Percentiles rank a stretch among this genome's conserved stretches.
Conservation (phyloP, 2,113 vertebrate species). For the Anthoscopus minutus region DNA sequence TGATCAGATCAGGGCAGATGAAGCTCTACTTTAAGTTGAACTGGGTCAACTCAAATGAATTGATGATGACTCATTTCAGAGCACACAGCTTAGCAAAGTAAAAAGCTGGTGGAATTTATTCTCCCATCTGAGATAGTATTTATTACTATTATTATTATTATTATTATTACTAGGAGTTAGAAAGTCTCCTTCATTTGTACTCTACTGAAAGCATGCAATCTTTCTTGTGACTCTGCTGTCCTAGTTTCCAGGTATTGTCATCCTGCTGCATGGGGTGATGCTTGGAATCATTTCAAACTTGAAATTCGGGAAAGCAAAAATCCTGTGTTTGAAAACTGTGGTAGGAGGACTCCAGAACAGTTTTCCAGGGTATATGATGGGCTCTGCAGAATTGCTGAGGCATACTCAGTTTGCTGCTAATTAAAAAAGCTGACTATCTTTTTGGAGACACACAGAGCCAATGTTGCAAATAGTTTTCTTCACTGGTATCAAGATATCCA, state of each 20-base stretch:
- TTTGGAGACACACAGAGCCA: background rate
- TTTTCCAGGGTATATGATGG: background rate
- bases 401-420: background rate
- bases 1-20: background rate
- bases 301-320: constrained; percentile 26
- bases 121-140: background rate
- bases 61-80: background rate
- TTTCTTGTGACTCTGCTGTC: constrained; percentile 32
- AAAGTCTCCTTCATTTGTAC: constrained; percentile 25
- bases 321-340: background rate
- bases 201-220: background rate
- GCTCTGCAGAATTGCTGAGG: background rate
- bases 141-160: background rate
- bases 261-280: background rate
- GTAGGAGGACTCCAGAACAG: background rate
- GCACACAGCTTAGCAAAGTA: background rate
- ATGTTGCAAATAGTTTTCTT: background rate
- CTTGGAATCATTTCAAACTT: constrained; percentile 3
- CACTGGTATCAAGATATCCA: background rate
- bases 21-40: background rate
- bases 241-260: constrained; percentile 37
- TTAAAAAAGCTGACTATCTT: background rate
- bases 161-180: background rate
- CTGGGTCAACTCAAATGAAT: constrained; percentile 9
- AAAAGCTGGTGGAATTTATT: background rate